phyloP scores from a whole-genome alignment of 2,797 vertebrate species.

The Macrochelys suwanniensis region DNA sequence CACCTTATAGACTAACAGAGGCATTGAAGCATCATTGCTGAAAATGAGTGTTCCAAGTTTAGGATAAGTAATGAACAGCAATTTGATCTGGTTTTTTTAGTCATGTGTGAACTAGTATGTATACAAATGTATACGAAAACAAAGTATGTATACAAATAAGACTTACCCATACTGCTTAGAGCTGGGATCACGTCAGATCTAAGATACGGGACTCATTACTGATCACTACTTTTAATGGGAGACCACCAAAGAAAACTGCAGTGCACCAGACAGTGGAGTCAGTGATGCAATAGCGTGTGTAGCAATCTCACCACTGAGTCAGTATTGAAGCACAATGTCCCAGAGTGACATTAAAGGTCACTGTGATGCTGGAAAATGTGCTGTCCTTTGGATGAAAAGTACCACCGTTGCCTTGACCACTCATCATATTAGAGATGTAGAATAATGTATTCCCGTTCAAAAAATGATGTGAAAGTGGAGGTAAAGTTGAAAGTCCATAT shows the following conservation, averaged over 20 bases:
- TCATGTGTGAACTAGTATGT: background rate
- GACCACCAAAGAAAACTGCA: background rate
- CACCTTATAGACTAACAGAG: too few relatives aligned
- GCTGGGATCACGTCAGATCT: background rate
- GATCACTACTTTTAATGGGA: background rate
- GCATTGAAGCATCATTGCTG: background rate
- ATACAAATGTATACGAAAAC: background rate
- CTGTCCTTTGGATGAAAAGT: background rate
- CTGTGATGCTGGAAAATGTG: background rate
- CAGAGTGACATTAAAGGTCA: background rate
- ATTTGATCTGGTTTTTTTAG: background rate
- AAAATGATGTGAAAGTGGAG: background rate
- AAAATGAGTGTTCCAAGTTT: background rate
- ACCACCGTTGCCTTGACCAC: background rate
- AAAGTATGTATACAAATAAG: background rate
- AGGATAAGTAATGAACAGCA: background rate
- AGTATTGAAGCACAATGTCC: background rate
- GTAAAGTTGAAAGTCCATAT: background rate
- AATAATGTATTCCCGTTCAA: background rate
- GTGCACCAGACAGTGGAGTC: background rate
- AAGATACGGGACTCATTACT: accelerated
- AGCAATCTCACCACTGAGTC: background rate
- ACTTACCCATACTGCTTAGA: background rate
- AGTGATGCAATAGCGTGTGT: accelerated
- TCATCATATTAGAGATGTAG: background rate